Evolutionary conservation across 2,888 invertebrate species (phyloP), one percentile per base, ranked within the genome.

Genomic region (Graphium colonna): DNA sequence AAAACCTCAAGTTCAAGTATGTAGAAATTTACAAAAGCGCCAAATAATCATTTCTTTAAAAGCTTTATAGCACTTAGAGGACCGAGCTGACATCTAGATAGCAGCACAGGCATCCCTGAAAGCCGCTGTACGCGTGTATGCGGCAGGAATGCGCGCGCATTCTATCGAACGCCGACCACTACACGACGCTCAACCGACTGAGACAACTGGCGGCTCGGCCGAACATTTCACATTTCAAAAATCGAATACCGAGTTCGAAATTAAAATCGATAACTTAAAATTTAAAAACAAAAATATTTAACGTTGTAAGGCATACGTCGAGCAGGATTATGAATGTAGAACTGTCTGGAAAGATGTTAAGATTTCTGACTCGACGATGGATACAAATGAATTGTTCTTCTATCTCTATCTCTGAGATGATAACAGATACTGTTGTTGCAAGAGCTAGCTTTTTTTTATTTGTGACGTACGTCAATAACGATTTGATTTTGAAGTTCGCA

Each of bases 91-190:
- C 49, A 59, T 58, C 54, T 51, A 57, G 56, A 57, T 52, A 57
- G 57, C 57, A 62, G 59, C 60, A 58, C 59, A 55, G 64, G 60
- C 60, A 60, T 58, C 65, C 50, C 41, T 45, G 46, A 26, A 40
- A 50, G 46, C 40, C 17, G 21, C 59, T 59, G 59, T 58, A 57
- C 60, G 60, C 55, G 62, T 58, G 54, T 54, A 60, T 66, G 63
- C 65, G 60, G 68, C 71, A 64, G 64, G 59, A 66, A 53, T 82
- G 82, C 82, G 83, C 83, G 83, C 83, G 83, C 83, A 79, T 60
- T 59, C 63, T 82, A 83, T 83, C 76, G 83, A 82, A 69, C 80
- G 79, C 63, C 52, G 67, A 57, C 56, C 59, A 57, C 60, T 47
- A 55, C 58, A 52, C 58, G 67, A 62, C 64, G 60, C 49, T 53